Conservation (phyloP, 1,140 invertebrate species). For the Brachionus asplanchnoidis region DNA sequence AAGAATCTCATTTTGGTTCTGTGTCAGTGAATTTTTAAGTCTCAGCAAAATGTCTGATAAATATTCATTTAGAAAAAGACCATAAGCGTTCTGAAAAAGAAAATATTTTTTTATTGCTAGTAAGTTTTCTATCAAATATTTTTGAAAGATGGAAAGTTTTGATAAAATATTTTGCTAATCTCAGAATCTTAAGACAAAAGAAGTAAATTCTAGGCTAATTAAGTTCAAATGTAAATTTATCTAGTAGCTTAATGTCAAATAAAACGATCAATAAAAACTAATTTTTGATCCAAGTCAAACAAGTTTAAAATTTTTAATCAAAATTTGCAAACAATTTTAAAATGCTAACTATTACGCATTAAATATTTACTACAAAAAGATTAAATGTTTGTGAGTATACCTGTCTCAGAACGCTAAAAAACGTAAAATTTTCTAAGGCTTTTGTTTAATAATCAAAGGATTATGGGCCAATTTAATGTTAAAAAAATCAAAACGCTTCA, state of each 20-base stretch:
- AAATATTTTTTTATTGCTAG: background rate
- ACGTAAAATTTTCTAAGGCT: background rate
- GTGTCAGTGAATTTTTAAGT: background rate
- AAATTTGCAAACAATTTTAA: background rate
- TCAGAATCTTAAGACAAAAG: background rate
- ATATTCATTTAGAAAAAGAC: background rate
- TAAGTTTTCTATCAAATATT: background rate
- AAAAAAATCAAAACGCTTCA: background rate
- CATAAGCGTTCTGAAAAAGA: background rate
- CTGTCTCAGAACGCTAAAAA: background rate
- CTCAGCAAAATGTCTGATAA: background rate
- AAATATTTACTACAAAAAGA: background rate
- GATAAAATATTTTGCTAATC: background rate
- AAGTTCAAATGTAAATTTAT: background rate
- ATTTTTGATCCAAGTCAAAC: background rate
- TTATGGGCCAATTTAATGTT: background rate
- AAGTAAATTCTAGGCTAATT: background rate
- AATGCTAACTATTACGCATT: background rate
- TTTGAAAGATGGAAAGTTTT: background rate
- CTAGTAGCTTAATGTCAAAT: background rate
- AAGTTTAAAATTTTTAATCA: background rate
- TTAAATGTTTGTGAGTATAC: background rate
- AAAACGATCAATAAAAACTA: background rate
- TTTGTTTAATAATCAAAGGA: background rate
- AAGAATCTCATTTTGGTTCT: background rate